Evolutionary conservation across 1,140 invertebrate genomes (phyloP), one percentile per base, ranked within the genome.

Genomic region (Eueides isabella): DNA sequence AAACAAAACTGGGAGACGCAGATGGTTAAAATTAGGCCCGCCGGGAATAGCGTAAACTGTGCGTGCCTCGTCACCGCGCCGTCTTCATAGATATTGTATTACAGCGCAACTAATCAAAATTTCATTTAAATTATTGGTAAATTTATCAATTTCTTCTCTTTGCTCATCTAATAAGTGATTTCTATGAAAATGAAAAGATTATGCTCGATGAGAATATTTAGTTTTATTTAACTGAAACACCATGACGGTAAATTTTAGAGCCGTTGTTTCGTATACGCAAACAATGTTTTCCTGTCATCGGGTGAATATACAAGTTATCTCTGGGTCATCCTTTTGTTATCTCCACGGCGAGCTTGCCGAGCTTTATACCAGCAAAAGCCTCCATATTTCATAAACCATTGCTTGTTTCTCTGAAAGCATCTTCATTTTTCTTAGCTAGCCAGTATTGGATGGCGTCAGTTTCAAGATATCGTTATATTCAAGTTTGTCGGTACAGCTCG

Each of bases 1-100:
- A 90, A 91, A 89, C 91, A 89, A 90, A 87, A 84, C 88, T 85
- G 88, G 82, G 89, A 89, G 87, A 93, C 91, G 89, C 88, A 91
- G 80, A 92, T 93, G 90, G 91, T 92, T 93, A 93, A 92, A 93
- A 93, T 93, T 93, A 93, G 91, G 83, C 79, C 77, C 82, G 83
- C 90, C 90, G 81, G 89, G 86, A 93, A 93, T 93, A 93, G 91
- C 89, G 88, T 87, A 86, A 91, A 91, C 85, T 85, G 80, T 79
- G 80, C 85, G 80, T 74, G 82, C 82, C 81, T 83, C 88, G 86
- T 87, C 90, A 87, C 84, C 80, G 79, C 78, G 82, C 76, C 85
- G 81, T 80, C 81, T 83, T 80, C 78, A 84, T 83, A 72, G 80
- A 88, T 90, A 92, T 91, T 89, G 89, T 92, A 82, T 92, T 91